phyloP scores from a whole-genome alignment of 2,797 vertebrate species.

The Phalanger gymnotis region DNA sequence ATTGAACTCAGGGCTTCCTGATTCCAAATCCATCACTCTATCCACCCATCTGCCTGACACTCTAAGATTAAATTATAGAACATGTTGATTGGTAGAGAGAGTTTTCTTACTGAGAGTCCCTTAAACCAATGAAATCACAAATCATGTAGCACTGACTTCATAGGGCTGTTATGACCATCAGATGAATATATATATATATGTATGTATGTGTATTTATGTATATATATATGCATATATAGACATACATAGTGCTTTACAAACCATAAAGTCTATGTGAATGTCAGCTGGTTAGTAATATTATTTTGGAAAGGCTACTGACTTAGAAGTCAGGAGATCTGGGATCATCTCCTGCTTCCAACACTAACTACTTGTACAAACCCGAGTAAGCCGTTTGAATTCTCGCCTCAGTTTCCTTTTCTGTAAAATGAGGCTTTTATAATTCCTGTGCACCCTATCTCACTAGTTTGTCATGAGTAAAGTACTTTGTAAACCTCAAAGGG shows the following conservation, averaged over 20 bases:
- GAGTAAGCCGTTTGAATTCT: background rate
- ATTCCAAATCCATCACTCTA: background rate
- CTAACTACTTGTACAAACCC: background rate
- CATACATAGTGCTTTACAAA: background rate
- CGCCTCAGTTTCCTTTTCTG: slow-evolving; percentile 24
- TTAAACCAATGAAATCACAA: background rate
- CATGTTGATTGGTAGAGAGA: background rate
- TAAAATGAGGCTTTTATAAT: background rate
- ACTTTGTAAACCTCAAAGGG: background rate
- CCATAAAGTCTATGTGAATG: background rate
- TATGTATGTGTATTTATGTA: no score
- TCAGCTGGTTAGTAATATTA: background rate
- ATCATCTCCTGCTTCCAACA: slow-evolving; percentile 4
- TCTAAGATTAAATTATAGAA: background rate
- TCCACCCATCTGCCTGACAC: background rate
- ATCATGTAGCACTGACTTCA: background rate
- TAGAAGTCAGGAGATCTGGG: background rate
- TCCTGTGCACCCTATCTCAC: background rate
- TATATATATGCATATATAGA: no score
- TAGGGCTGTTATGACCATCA: background rate
- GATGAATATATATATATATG: background rate
- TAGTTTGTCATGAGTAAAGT: background rate
- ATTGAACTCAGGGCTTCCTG: background rate
- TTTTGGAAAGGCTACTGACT: background rate
- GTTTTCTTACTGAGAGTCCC: background rate